Evolutionary conservation across 2,888 invertebrate species (phyloP).

Genomic region (Tetheella fluctuosa): DNA sequence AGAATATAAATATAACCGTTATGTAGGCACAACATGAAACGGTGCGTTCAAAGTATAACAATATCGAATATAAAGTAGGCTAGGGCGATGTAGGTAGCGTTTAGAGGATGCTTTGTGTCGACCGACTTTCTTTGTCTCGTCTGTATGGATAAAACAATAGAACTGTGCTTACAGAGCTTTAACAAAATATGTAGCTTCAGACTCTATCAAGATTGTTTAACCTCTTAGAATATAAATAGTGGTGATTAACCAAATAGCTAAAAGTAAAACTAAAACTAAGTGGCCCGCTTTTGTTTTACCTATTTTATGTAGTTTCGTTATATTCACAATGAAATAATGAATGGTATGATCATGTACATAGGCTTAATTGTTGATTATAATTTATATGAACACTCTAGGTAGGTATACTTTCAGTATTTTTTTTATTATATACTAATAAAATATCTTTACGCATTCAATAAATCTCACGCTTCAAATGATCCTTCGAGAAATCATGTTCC

Average conservation of each 20-base stretch:
- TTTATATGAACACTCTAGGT: too few relatives aligned
- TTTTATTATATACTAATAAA: too few relatives aligned
- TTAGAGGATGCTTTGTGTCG: conserved; percentile 10
- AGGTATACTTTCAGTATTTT: too few relatives aligned
- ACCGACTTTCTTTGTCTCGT: conserved; percentile 16
- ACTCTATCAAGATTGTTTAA: not conserved
- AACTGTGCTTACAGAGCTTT: not conserved
- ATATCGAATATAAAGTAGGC: conserved; percentile 10
- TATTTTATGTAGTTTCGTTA: not conserved
- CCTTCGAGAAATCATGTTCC: not conserved
- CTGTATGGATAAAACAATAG: conserved; percentile 15
- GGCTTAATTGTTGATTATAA: too few relatives aligned
- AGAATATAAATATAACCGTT: conserved; percentile 28
- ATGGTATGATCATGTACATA: too few relatives aligned
- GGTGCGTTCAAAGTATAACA: conserved; percentile 8
- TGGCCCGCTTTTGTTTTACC: not conserved
- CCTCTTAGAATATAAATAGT: not conserved
- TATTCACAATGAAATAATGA: too few relatives aligned
- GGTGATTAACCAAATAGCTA: not conserved
- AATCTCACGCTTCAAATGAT: not conserved
- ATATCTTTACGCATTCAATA: too few relatives aligned
- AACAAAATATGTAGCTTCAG: not conserved
- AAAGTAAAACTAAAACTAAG: not conserved
- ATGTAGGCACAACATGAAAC: conserved; percentile 18
- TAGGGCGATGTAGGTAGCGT: conserved; percentile 18